Percentiles rank a stretch among this genome's conserved stretches.
phyloP scores from a whole-genome alignment of 1,140 invertebrate genomes.

The Drosophila nasuta region DNA sequence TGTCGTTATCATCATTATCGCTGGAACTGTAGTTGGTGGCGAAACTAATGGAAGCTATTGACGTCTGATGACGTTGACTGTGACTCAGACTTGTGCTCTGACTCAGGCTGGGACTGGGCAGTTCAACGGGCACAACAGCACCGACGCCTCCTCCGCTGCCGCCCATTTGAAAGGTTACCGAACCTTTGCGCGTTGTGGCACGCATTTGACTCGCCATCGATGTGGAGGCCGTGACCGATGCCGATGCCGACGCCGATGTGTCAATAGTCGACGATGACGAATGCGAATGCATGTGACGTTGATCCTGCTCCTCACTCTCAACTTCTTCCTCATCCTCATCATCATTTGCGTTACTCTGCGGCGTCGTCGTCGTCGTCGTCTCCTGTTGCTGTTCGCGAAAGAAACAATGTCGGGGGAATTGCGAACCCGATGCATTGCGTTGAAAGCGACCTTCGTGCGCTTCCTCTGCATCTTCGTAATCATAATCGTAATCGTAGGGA shows the following conservation, averaged over 20 bases:
- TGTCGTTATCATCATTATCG: constrained; percentile 27
- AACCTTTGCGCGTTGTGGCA: constrained; percentile 67
- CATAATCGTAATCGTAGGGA: constrained; percentile 19
- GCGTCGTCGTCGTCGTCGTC: not conserved
- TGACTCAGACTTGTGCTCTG: not conserved
- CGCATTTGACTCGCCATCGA: constrained; percentile 34
- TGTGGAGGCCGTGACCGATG: not conserved
- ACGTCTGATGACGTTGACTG: constrained; percentile 40
- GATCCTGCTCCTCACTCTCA: constrained; percentile 22
- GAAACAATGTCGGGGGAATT: constrained; percentile 80
- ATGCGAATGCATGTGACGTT: constrained; percentile 30
- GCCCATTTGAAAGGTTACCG: constrained; percentile 68
- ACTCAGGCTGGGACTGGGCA: constrained; percentile 5
- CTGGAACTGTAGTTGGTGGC: constrained; percentile 62
- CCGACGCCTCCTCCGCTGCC: not conserved
- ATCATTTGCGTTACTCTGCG: constrained; percentile 5
- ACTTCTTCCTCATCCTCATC: not conserved
- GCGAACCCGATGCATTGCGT: constrained; percentile 74
- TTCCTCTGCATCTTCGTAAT: constrained; percentile 26
- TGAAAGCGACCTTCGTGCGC: constrained; percentile 63
- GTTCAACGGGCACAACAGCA: not conserved
- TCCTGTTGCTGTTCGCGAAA: constrained; percentile 58
- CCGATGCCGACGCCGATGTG: constrained; percentile 5
- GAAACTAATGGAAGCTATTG: constrained; percentile 77
- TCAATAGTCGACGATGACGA: constrained; percentile 34